Evolutionary conservation across 2,888 invertebrate genomes (phyloP).

Genomic region (Calameuta pallipes): DNA sequence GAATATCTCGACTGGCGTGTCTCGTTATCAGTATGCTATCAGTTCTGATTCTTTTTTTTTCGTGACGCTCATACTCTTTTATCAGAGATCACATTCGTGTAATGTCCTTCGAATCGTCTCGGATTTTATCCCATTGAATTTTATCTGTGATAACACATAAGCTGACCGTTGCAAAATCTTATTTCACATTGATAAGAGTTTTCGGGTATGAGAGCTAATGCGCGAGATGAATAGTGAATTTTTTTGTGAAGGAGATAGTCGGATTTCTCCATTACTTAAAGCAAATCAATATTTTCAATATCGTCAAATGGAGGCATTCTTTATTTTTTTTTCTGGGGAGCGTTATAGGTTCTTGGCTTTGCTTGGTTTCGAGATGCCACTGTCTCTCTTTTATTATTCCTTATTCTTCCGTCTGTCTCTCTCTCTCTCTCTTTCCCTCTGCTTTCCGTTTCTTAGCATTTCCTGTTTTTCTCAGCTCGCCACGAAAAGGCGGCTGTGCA

Average conservation of each 20-base stretch:
- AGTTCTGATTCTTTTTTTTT: not conserved
- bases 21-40: not conserved
- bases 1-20: not conserved
- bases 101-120: not conserved
- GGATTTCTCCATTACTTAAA: slow-evolving; percentile 44
- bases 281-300: slow-evolving; percentile 58
- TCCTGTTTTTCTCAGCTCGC: slow-evolving; percentile 1
- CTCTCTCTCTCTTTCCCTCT: slow-evolving; percentile 9
- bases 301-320: slow-evolving; percentile 44
- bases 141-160: not conserved
- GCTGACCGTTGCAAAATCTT: not conserved
- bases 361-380: not conserved
- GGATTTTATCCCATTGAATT: not conserved
- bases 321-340: slow-evolving; percentile 14
- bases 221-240: not conserved
- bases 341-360: not conserved
- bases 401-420: not conserved
- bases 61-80: not conserved
- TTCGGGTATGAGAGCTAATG: not conserved
- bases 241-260: not conserved
- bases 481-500: slow-evolving; percentile 25
- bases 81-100: not conserved
- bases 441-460: slow-evolving; percentile 13
- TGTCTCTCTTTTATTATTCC: not conserved
- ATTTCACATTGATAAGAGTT: not conserved